Evolutionary conservation across 2,797 vertebrate species (phyloP), one percentile per base, ranked within the genome.

Genomic region (Enteromius viviparus): DNA sequence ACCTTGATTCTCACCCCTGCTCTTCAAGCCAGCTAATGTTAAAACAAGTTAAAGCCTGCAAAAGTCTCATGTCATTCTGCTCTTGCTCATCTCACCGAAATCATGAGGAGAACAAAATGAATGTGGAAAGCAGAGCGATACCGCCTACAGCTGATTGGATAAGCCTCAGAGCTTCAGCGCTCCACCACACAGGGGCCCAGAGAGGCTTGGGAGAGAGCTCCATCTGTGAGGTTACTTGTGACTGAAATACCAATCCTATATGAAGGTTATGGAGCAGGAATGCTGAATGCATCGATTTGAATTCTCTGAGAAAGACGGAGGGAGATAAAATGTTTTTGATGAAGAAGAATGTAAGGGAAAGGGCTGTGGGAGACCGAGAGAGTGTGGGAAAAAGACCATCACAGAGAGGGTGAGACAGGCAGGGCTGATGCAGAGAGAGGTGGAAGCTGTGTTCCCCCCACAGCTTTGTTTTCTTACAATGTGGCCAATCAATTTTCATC

Each of bases 391-490:
- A 77, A 64, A 37, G 19, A 32, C 42, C 21, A 26, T 70, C 66
- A 32, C 23, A 19, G n/a, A 45, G n/a, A 47, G 29, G 17, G 42
- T 49, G 11, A 70, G n/a, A 42, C 17, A 32, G 29, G 6, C 26
- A 9, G 42, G 26, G 47, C 64, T 42, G 64, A 76, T 8, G 47
- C 72, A 26, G 26, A 85, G 74, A 69, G 42, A 58, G 40, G 51
- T 40, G 32, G 65, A 78, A 82, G 60, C 82, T 58, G 45, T 81
- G 45, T 71, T 82, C 65, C 40, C 49, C 80, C 72, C 72, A 47
- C 64, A 64, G 81, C 81, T 87, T 88, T 85, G 81, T 87, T 84
- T 88, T 79, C 84, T 65, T 82, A 78, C 76, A 80, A 75, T 78
- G 79, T 84, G 75, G 71, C 65, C 51, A 87, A 88, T 85, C 85